These are phyloP conservation scores for Ceramica pisi DNA, from an alignment of 2,888 invertebrate species.

Conservation along the genomic window DNA sequence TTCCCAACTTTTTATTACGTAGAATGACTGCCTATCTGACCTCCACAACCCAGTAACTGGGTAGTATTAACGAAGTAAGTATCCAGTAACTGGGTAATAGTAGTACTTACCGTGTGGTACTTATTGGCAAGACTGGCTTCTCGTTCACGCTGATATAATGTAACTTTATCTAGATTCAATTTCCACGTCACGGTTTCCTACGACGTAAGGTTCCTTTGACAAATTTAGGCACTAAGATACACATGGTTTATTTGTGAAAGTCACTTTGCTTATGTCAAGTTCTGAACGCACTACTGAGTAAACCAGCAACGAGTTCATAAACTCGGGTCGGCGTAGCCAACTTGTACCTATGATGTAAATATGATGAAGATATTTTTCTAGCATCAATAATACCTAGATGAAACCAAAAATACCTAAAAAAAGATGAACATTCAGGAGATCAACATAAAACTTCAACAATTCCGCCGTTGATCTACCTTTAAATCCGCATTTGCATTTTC, in stretches of 20 bases:
- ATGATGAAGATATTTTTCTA: slow-evolving; percentile 3
- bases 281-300: background rate
- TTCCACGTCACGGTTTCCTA: background rate
- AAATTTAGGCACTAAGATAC: background rate
- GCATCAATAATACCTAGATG: background rate
- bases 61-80: no score
- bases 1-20: no score
- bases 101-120: no score
- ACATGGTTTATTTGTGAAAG: background rate
- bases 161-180: background rate
- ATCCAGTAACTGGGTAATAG: no score
- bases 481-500: slow-evolving; percentile 74
- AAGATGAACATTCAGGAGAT: slow-evolving; percentile 48
- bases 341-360: background rate
- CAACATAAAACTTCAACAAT: slow-evolving; percentile 69
- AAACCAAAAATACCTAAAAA: slow-evolving; percentile 19
- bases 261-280: background rate
- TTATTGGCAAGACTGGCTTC: no score
- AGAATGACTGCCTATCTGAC: no score
- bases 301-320: background rate
- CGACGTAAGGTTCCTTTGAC: background rate
- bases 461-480: slow-evolving; percentile 70
- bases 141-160: no score
- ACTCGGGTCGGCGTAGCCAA: background rate
- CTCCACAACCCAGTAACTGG: no score